phyloP scores from a whole-genome alignment of 2,113 vertebrate species.

The Piprites chloris region DNA sequence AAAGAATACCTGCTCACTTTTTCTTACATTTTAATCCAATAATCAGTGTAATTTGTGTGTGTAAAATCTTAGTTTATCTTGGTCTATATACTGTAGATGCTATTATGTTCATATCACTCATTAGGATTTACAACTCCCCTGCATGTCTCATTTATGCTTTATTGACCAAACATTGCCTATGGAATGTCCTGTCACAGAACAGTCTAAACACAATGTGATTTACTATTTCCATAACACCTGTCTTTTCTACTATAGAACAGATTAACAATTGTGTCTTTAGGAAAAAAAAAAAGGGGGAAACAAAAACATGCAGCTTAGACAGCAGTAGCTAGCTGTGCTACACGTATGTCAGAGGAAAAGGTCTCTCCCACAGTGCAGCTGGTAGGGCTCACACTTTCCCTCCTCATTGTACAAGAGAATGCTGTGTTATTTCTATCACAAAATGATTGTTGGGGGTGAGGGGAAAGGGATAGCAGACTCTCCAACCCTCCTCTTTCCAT shows the following conservation, averaged over 20 bases:
- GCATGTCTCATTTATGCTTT: slow-evolving; percentile 54
- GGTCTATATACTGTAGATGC: background rate
- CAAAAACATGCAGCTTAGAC: background rate
- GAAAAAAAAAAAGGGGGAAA: background rate
- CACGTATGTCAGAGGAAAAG: slow-evolving; percentile 27
- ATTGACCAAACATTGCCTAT: slow-evolving; percentile 57
- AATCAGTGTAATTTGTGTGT: slow-evolving; percentile 17
- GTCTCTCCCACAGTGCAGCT: slow-evolving; percentile 44
- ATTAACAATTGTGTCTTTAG: slow-evolving; percentile 67
- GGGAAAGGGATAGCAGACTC: background rate
- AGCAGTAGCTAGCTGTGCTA: background rate
- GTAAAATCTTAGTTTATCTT: slow-evolving; percentile 42
- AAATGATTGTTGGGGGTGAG: background rate
- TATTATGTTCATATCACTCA: background rate
- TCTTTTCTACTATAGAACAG: slow-evolving; percentile 71
- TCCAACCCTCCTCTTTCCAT: background rate
- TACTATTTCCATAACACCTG: slow-evolving; percentile 78
- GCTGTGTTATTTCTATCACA: slow-evolving; percentile 36
- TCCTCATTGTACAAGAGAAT: slow-evolving; percentile 16
- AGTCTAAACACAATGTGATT: slow-evolving; percentile 49
- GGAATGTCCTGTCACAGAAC: slow-evolving; percentile 56
- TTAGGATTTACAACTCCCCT: slow-evolving; percentile 61
- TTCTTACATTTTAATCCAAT: slow-evolving; percentile 40
- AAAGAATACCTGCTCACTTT: background rate
- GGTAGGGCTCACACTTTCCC: slow-evolving; percentile 27